These are phyloP conservation scores for Cichladusa arquata DNA, from an alignment of 2,113 vertebrate genomes.

Conservation along the genomic window DNA sequence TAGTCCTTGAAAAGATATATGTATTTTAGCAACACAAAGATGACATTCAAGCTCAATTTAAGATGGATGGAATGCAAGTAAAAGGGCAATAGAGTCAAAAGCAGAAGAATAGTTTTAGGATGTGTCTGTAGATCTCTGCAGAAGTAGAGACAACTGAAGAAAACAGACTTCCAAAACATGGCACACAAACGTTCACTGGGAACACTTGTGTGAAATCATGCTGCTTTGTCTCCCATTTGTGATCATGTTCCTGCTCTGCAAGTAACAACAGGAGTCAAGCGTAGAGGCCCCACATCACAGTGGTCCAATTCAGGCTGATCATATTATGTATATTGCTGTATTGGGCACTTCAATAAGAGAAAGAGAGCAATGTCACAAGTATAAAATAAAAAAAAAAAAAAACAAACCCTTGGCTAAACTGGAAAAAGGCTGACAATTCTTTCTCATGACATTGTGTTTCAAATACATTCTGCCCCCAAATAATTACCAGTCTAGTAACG, in stretches of 20 bases:
- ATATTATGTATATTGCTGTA: neutral
- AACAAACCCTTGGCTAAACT: neutral
- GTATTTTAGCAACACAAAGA: neutral
- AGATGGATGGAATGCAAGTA: neutral
- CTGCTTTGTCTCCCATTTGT: neutral
- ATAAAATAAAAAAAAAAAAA: neutral
- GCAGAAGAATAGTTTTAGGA: neutral
- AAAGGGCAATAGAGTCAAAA: neutral
- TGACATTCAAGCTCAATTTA: neutral
- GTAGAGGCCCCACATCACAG: neutral
- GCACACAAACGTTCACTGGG: neutral
- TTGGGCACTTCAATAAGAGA: neutral
- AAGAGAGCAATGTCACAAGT: neutral
- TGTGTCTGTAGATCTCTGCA: neutral
- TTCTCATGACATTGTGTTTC: neutral
- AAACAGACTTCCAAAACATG: neutral
- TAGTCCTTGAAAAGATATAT: neutral
- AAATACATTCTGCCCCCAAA: neutral
- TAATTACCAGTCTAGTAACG: neutral
- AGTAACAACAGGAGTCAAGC: neutral
- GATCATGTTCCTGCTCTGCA: neutral
- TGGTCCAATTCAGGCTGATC: fast-evolving
- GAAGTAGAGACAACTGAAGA: neutral
- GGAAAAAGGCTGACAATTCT: neutral
- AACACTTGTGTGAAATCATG: neutral